A percentile compares a stretch with the other conserved stretches of the same genome.
Conservation (phyloP, 2,888 invertebrate genomes). For the Nowickia ferox region DNA sequence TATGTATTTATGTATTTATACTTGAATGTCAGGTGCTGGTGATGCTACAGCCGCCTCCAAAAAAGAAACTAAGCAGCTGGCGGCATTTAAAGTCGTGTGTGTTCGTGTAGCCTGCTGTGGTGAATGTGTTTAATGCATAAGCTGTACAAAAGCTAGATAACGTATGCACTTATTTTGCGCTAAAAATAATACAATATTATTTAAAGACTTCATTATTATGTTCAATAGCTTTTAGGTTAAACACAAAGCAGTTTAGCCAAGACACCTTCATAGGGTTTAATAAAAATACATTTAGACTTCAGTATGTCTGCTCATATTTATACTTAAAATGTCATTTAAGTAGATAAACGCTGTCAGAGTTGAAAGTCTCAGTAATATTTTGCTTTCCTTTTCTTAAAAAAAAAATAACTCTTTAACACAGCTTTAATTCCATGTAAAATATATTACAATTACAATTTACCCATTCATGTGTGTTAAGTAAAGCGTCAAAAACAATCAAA, state of each 20-base stretch:
- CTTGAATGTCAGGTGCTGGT: too few relatives aligned
- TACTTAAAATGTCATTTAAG: conserved; percentile 53
- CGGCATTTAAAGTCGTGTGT: neutral
- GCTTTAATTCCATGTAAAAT: neutral
- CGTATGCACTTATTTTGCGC: conserved; percentile 13
- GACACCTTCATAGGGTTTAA: conserved; percentile 13
- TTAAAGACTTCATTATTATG: conserved; percentile 24
- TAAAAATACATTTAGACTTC: conserved; percentile 8
- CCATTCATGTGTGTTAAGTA: neutral
- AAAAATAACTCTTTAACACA: conserved; percentile 59
- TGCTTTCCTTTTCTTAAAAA: conserved; percentile 27
- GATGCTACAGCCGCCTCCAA: too few relatives aligned
- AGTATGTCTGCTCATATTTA: conserved; percentile 10
- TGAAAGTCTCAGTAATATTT: conserved; percentile 33
- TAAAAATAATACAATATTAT: conserved; percentile 16
- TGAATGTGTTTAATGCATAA: too few relatives aligned
- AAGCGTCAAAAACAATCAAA: neutral
- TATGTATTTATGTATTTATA: too few relatives aligned
- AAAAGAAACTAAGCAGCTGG: too few relatives aligned
- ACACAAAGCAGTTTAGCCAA: conserved; percentile 13
- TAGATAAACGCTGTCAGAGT: conserved; percentile 50
- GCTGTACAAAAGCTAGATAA: conserved; percentile 15
- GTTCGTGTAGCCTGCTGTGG: neutral
- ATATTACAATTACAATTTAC: neutral
- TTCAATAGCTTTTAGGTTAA: conserved; percentile 24